Evolutionary conservation across 2,113 vertebrate genomes (phyloP).

Genomic region (Ceratotherium simum): DNA sequence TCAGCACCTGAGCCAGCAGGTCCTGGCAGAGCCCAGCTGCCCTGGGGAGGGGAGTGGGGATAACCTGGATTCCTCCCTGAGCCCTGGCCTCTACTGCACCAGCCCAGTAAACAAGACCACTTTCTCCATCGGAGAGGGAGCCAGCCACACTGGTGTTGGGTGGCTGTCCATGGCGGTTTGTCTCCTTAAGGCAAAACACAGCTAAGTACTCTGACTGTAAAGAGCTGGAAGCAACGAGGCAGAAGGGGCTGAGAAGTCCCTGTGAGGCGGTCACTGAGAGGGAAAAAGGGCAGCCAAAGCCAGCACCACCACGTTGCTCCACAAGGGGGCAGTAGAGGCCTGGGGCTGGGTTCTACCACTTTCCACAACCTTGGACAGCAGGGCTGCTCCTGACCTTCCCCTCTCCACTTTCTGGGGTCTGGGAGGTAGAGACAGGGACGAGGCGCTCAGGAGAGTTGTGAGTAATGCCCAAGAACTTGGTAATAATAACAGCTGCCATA

Average conservation of each 20-base stretch:
- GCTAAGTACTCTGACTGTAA: not conserved
- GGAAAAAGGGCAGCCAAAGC: not conserved
- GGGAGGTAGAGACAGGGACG: not conserved
- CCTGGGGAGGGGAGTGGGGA: not conserved
- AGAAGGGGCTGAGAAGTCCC: not conserved
- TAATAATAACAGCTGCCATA: not conserved
- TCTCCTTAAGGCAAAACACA: not conserved
- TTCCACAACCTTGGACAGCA: not conserved
- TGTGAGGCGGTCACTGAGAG: not conserved
- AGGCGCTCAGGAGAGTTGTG: not conserved
- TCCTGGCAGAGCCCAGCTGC: not conserved
- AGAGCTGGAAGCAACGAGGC: not conserved
- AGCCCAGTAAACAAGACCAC: not conserved
- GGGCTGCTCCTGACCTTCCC: not conserved
- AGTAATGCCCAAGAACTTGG: not conserved
- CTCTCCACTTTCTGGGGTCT: not conserved
- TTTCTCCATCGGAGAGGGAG: not conserved
- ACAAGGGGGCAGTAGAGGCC: conserved; percentile 68
- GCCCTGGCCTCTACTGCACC: not conserved
- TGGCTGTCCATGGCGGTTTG: not conserved
- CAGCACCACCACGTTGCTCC: not conserved
- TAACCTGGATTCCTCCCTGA: not conserved
- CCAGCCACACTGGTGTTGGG: not conserved
- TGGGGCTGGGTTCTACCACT: not conserved
- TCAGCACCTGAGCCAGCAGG: not conserved